Conservation (phyloP, 2,113 vertebrate genomes). For the Tretioscincus oriximinensis region DNA sequence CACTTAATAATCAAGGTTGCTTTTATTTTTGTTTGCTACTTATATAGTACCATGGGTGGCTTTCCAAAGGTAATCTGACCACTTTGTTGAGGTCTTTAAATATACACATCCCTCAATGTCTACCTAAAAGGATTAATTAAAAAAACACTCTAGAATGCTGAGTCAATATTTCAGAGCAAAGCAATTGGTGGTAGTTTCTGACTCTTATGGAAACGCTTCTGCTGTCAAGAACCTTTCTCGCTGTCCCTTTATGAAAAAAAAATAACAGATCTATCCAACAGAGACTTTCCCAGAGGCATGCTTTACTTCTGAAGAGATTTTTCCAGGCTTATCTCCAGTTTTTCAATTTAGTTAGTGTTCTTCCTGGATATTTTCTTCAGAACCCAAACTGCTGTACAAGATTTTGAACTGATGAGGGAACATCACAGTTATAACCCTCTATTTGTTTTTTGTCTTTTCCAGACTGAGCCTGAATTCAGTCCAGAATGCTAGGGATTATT, state of each 20-base stretch:
- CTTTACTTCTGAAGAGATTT: no score
- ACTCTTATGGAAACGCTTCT: no score
- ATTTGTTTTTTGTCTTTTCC: background rate
- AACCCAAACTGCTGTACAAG: background rate
- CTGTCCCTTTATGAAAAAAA: no score
- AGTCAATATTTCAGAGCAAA: background rate
- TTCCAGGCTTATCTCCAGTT: no score
- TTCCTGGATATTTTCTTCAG: background rate
- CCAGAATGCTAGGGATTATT: no score
- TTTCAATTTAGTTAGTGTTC: no score
- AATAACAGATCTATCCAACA: no score
- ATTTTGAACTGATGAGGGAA: background rate
- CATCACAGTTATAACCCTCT: background rate
- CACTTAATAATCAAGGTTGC: background rate
- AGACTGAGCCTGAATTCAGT: no score
- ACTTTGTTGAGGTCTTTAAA: background rate
- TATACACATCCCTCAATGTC: background rate
- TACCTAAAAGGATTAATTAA: background rate
- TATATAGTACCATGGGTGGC: background rate
- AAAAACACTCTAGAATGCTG: background rate
- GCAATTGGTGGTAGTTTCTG: background rate
- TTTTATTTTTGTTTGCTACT: background rate
- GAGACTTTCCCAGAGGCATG: no score
- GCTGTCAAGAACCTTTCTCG: no score
- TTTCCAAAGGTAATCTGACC: background rate